phyloP scores from a whole-genome alignment of 2,113 vertebrate genomes.

The Brachyhypopomus gauderio region DNA sequence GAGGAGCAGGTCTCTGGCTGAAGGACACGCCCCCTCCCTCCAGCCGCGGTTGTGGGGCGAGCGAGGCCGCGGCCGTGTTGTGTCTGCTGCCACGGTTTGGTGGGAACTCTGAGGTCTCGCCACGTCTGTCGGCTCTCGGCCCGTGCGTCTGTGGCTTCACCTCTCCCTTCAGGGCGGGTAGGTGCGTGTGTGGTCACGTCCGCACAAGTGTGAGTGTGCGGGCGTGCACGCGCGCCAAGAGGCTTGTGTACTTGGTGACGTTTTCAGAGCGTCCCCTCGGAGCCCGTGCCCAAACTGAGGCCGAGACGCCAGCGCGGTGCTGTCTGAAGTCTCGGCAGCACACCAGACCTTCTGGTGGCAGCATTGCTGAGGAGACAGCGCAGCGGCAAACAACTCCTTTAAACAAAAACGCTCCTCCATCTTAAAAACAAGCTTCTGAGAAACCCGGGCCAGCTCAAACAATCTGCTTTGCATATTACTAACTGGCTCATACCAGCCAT shows the following conservation, averaged over 20 bases:
- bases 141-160: constrained; percentile 33
- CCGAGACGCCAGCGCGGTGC: not conserved
- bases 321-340: constrained; percentile 21
- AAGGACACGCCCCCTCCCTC: constrained; percentile 5
- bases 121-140: constrained; percentile 34
- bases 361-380: not conserved
- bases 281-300: constrained; percentile 27
- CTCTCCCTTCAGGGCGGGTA: constrained; percentile 33
- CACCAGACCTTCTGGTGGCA: not conserved
- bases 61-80: constrained; percentile 35
- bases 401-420: not conserved
- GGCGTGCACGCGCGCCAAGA: not conserved
- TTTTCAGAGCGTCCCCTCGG: constrained; percentile 30
- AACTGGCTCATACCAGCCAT: not conserved
- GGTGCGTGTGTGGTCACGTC: constrained; percentile 54
- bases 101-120: constrained; percentile 53
- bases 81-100: constrained; percentile 47
- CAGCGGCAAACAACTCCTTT: not conserved
- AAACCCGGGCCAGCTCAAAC: not conserved
- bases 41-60: constrained; percentile 26
- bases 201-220: constrained; percentile 22
- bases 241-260: constrained; percentile 35
- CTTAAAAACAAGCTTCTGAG: not conserved
- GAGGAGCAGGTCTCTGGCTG: constrained; percentile 25
- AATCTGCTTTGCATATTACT: not conserved